Conservation (phyloP, 2,797 vertebrate species). For the Sebastes vulpes region DNA sequence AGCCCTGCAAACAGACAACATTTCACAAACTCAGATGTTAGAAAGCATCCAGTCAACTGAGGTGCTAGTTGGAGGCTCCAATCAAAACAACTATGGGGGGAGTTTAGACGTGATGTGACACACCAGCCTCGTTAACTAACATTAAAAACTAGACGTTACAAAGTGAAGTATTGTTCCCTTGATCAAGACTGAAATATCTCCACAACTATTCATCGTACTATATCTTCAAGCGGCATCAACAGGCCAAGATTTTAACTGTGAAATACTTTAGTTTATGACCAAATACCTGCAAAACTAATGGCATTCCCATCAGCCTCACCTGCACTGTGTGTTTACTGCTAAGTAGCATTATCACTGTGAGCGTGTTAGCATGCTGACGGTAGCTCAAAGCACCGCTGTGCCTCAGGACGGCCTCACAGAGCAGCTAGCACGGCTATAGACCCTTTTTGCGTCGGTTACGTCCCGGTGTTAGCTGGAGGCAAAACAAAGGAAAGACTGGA, state of each 20-base stretch:
- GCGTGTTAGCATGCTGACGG: too few relatives aligned
- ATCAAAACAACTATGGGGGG: neutral
- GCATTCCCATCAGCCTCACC: too few relatives aligned
- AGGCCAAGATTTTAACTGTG: neutral
- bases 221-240: too few relatives aligned
- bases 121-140: neutral
- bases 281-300: neutral
- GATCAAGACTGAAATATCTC: too few relatives aligned
- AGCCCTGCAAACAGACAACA: neutral
- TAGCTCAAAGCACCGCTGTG: neutral
- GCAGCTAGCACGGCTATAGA: neutral
- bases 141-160: neutral
- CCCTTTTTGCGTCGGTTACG: too few relatives aligned
- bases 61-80: neutral
- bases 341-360: neutral
- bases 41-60: neutral
- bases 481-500: neutral
- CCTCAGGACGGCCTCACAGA: neutral
- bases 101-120: neutral
- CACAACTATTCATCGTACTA: neutral
- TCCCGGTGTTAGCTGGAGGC: too few relatives aligned
- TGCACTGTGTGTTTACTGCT: too few relatives aligned
- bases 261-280: neutral
- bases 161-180: neutral
- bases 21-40: neutral